phyloP scores from a whole-genome alignment of 2,797 vertebrate genomes.

The Caiman crocodilus region DNA sequence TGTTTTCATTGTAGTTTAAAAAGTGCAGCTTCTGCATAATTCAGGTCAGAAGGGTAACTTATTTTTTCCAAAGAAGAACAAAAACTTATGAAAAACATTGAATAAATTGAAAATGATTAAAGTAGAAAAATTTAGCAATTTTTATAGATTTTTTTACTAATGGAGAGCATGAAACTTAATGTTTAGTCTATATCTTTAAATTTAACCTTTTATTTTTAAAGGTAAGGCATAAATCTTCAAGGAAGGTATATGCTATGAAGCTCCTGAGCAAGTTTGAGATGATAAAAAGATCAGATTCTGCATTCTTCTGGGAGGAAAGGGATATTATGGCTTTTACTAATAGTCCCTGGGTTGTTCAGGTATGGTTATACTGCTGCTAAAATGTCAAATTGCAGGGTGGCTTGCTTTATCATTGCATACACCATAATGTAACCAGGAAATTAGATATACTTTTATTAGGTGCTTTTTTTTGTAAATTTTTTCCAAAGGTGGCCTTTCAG shows the following conservation, averaged over 20 bases:
- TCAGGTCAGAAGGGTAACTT: neutral
- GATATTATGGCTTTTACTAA: conserved; percentile 99
- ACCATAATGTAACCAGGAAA: neutral
- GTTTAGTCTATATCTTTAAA: neutral
- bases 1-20: neutral
- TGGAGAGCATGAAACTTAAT: neutral
- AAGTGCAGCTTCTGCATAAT: neutral
- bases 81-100: neutral
- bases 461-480: neutral
- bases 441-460: neutral
- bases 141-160: neutral
- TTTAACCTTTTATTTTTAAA: conserved; percentile 71
- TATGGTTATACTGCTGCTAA: conserved; percentile 70
- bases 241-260: conserved; percentile 98
- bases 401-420: neutral
- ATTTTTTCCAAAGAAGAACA: neutral
- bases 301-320: conserved; percentile 99
- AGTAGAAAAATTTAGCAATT: neutral
- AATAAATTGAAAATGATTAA: conserved; percentile 14
- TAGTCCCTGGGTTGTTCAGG: conserved; percentile 98
- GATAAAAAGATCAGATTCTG: conserved; percentile 99
- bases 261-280: conserved; percentile 99
- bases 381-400: neutral
- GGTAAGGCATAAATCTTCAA: conserved; percentile 96
- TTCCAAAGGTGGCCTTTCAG: neutral